phyloP scores from a whole-genome alignment of 92 coral and sea anemone genomes.

The Palythoa grandis region DNA sequence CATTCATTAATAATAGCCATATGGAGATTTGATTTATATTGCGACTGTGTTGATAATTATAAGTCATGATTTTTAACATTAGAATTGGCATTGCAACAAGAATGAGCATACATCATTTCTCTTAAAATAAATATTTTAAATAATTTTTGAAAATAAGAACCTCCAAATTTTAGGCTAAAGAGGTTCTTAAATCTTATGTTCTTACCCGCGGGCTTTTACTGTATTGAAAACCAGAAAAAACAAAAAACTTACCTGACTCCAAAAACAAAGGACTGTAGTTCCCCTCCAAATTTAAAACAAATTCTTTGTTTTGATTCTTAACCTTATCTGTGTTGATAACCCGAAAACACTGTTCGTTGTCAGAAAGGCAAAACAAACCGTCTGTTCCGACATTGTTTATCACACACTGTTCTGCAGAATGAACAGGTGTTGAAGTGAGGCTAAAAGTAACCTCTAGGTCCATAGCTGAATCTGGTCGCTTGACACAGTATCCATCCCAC shows the following conservation, averaged over 20 bases:
- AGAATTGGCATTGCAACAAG: too few species aligned
- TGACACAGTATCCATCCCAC: slow-evolving; percentile 80
- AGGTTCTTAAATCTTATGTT: too few species aligned
- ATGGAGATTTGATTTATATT: too few species aligned
- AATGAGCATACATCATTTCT: too few species aligned
- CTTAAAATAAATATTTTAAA: too few species aligned
- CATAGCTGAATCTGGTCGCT: slow-evolving; percentile 83
- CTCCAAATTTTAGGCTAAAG: too few species aligned
- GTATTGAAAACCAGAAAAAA: background rate
- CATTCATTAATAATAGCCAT: too few species aligned
- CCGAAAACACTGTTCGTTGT: background rate
- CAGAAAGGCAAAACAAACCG: slow-evolving; percentile 60
- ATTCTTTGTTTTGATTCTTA: background rate
- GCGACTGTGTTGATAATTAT: too few species aligned
- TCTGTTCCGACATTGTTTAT: slow-evolving; percentile 55
- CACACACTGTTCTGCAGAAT: slow-evolving; percentile 58
- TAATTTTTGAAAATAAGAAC: too few species aligned
- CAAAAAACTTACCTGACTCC: slow-evolving; percentile 32
- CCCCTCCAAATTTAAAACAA: slow-evolving; percentile 18
- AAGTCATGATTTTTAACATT: too few species aligned
- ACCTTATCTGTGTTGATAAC: background rate
- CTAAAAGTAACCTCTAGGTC: slow-evolving; percentile 72
- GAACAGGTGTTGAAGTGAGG: slow-evolving; percentile 59
- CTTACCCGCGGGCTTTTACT: background rate
- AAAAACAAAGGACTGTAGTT: background rate